phyloP scores from a whole-genome alignment of 2,113 vertebrate species.

The Axis porcinus region DNA sequence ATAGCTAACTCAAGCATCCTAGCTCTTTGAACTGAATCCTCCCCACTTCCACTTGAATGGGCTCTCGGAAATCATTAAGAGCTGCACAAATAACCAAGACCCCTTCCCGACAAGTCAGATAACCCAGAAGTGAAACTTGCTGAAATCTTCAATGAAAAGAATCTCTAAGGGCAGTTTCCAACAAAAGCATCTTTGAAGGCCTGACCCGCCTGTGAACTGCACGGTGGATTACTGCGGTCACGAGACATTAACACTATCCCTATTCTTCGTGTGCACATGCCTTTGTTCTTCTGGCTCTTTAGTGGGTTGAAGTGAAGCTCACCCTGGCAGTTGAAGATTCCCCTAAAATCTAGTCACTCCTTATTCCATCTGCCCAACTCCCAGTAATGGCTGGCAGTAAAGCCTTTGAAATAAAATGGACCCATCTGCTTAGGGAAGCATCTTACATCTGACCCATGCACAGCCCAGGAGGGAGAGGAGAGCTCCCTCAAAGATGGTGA shows the following conservation, averaged over 20 bases:
- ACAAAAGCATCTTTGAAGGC: conserved; percentile 6
- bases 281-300: background rate
- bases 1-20: background rate
- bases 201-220: background rate
- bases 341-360: background rate
- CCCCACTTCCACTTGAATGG: background rate
- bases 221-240: background rate
- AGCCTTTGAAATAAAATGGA: background rate
- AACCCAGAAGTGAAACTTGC: background rate
- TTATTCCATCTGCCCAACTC: background rate
- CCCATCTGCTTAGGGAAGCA: background rate
- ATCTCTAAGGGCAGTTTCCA: background rate
- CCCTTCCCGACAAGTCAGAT: background rate
- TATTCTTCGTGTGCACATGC: background rate
- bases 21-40: conserved; percentile 12
- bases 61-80: conserved; percentile 25
- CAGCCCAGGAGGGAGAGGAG: background rate
- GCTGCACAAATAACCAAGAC: background rate
- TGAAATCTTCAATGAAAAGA: background rate
- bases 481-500: background rate
- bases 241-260: background rate
- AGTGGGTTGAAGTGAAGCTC: background rate
- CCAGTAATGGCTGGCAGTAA: background rate
- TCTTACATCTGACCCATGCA: background rate
- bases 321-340: background rate